These are phyloP conservation scores for Chymomyza fuscimana DNA, from an alignment of 2,888 invertebrate genomes.

Conservation along the genomic window DNA sequence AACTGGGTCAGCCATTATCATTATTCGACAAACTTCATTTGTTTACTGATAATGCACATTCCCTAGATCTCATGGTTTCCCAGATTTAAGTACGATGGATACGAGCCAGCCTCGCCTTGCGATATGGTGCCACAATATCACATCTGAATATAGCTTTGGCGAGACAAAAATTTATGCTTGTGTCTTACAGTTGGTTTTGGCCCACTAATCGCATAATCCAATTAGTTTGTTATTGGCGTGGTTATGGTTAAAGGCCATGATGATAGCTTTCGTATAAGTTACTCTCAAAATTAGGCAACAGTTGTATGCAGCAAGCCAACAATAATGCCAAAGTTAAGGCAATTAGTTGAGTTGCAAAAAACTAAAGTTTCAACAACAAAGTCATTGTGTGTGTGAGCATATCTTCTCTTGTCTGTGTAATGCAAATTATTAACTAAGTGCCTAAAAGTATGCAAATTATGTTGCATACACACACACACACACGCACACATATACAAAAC, in stretches of 20 bases:
- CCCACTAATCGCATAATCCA: slow-evolving; percentile 56
- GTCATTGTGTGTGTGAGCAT: neutral
- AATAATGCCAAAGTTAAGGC: slow-evolving; percentile 20
- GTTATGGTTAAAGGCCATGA: slow-evolving; percentile 8
- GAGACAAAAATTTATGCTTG: too few species aligned
- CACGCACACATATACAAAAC: neutral
- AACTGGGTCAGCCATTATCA: too few species aligned
- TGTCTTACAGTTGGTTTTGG: slow-evolving; percentile 9
- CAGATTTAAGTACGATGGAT: too few species aligned
- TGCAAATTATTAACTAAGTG: slow-evolving; percentile 20
- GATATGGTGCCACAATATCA: too few species aligned
- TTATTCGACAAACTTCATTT: too few species aligned
- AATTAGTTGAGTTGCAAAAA: slow-evolving; percentile 11
- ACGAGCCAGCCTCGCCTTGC: too few species aligned
- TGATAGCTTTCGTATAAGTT: slow-evolving; percentile 8
- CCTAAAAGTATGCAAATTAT: slow-evolving; percentile 14
- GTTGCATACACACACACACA: neutral
- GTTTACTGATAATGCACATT: too few species aligned
- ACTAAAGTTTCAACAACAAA: neutral
- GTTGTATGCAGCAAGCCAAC: neutral
- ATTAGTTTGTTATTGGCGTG: slow-evolving; percentile 39
- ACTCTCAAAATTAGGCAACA: slow-evolving; percentile 11
- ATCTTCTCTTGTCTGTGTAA: slow-evolving; percentile 5
- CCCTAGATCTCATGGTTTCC: too few species aligned
- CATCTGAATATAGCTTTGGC: too few species aligned